Percentiles rank a stretch among this genome's conserved stretches.
Conservation (phyloP, 1,140 invertebrate genomes). For the Danaus plexippus region DNA sequence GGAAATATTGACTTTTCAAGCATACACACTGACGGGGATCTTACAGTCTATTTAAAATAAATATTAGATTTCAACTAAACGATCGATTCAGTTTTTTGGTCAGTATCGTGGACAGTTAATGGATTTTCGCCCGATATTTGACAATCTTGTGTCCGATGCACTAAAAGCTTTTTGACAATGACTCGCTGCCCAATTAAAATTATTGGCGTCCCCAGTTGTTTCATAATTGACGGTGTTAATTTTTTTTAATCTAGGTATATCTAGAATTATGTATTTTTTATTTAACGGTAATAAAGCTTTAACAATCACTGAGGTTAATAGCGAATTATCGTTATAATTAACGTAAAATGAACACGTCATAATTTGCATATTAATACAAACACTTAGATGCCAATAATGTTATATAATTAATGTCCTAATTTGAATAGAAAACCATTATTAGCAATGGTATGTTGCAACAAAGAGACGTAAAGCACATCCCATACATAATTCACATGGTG, state of each 20-base stretch:
- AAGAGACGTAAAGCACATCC: conserved; percentile 48
- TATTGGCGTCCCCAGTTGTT: conserved; percentile 6
- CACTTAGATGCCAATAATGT: too few species aligned
- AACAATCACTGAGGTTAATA: too few species aligned
- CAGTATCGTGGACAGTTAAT: conserved; percentile 34
- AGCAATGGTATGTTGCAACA: conserved; percentile 38
- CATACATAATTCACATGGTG: conserved; percentile 69
- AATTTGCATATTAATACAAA: too few species aligned
- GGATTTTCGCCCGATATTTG: conserved; percentile 49
- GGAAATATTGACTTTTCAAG: too few species aligned
- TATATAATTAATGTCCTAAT: conserved; percentile 3
- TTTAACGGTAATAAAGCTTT: too few species aligned
- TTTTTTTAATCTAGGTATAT: too few species aligned
- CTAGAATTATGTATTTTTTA: too few species aligned
- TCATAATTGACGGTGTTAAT: too few species aligned
- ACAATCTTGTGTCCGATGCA: conserved; percentile 42
- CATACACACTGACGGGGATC: too few species aligned
- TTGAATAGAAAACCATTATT: conserved; percentile 21
- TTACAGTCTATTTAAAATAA: too few species aligned
- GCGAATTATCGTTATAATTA: too few species aligned
- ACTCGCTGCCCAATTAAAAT: conserved; percentile 26
- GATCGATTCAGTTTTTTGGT: conserved; percentile 4
- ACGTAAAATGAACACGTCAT: too few species aligned
- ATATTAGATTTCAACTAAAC: neutral
- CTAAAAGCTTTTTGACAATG: conserved; percentile 66